A percentile compares a stretch with the other conserved stretches of the same genome.
phyloP scores from a whole-genome alignment of 2,888 invertebrate species.

The Antheraea yamamai region DNA sequence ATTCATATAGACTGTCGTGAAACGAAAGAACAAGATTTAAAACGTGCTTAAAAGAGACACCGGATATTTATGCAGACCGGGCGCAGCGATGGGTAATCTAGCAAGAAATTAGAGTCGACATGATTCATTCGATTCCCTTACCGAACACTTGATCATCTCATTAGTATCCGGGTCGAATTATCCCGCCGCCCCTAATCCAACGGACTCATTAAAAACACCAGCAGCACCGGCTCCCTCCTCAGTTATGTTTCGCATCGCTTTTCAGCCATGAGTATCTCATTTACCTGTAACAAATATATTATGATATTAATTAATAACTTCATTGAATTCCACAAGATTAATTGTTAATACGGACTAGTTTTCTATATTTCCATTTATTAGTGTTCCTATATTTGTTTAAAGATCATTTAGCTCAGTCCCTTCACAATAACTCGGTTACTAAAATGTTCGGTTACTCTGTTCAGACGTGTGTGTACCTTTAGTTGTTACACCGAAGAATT shows the following conservation, averaged over 20 bases:
- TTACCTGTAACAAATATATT: slow-evolving; percentile 38
- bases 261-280: slow-evolving; percentile 27
- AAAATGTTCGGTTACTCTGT: too few species aligned
- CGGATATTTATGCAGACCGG: background rate
- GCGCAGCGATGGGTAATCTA: background rate
- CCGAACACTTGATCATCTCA: slow-evolving; percentile 39
- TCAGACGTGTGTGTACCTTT: too few species aligned
- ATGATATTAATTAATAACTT: background rate
- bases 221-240: background rate
- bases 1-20: background rate
- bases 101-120: background rate
- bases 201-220: slow-evolving; percentile 41
- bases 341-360: background rate
- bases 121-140: slow-evolving; percentile 14
- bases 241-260: slow-evolving; percentile 17
- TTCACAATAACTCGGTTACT: too few species aligned
- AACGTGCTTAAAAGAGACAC: background rate
- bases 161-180: slow-evolving; percentile 43
- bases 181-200: slow-evolving; percentile 37
- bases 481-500: too few species aligned
- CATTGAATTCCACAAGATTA: background rate
- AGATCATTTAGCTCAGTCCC: too few species aligned
- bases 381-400: too few species aligned
- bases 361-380: too few species aligned
- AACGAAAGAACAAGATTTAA: background rate